Conservation (phyloP, 2,113 vertebrate genomes). For the Gallinago jamesoni region DNA sequence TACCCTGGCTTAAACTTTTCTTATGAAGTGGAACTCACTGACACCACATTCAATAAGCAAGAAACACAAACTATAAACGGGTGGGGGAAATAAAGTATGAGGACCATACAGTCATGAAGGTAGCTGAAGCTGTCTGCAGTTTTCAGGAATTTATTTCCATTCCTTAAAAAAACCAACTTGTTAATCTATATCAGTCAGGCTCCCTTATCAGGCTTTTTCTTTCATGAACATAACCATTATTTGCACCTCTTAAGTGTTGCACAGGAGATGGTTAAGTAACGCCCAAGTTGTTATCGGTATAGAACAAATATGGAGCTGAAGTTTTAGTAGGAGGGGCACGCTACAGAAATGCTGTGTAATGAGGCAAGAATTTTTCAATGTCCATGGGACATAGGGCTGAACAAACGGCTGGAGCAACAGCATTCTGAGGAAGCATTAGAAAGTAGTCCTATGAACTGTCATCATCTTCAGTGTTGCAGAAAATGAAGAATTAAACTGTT, state of each 20-base stretch:
- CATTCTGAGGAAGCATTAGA: neutral
- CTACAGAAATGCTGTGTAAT: neutral
- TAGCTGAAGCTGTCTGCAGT: neutral
- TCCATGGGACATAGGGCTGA: neutral
- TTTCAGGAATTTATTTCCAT: neutral
- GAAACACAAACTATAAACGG: neutral
- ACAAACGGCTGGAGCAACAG: neutral
- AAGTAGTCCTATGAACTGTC: neutral
- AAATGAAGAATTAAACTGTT: neutral
- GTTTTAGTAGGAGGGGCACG: neutral
- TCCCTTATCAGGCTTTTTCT: neutral
- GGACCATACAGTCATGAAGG: neutral
- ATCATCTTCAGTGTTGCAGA: neutral
- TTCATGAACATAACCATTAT: neutral
- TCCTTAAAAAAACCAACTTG: neutral
- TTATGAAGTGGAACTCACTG: neutral
- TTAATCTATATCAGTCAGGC: neutral
- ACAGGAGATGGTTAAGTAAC: neutral
- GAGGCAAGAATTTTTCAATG: neutral
- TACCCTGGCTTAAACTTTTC: neutral
- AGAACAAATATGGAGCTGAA: neutral
- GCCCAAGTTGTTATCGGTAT: neutral
- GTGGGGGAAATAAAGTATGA: neutral
- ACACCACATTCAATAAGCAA: neutral
- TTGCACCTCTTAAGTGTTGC: neutral